Evolutionary conservation across 2,888 invertebrate species (phyloP), one percentile per base, ranked within the genome.

Genomic region (Chouioia cunea): DNA sequence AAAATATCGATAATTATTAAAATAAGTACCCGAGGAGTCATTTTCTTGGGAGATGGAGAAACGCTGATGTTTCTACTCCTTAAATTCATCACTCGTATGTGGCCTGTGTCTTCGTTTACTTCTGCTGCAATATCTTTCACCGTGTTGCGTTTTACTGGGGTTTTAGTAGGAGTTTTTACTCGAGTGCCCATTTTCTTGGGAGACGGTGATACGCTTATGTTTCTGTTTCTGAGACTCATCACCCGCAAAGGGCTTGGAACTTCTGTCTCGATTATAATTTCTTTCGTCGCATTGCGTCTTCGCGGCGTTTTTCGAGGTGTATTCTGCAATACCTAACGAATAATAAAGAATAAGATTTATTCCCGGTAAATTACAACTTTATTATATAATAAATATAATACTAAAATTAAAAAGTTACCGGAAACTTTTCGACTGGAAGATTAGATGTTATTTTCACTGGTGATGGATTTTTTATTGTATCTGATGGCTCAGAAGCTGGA

Each of bases 41-140:
- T 14, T 57, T 58, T 67, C n/a, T 54, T 60, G 2, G 60, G 67
- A 3, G 67, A 67, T 12, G 67, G 67, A n/a, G 67, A 43, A 18
- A 60, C 43, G 10, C 12, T 23, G 3, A 67, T 23, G 14, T 47
- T 16, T 60, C 60, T 23, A 20, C 52, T 67, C 2, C 67, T 44
- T n/a, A 67, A 54, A 48, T 36, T 36, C 36, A 66, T 48, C 6
- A 66, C 59, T 44, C 58, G 16, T n/a, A 57, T 2, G 2, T 36
- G 50, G 18, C 36, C 48, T 0, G 12, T 12, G 4, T 18, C 20
- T 53, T 18, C 53, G 14, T 6, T 36, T 36, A n/a, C 15, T 6
- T 60, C 23, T 0, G 20, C n/a, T 22, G 16, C 43, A 3, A 23
- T 23, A 27, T 64, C 27, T 46, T 59, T 66, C 22, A 15, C 18